Conservation (phyloP, 2,113 vertebrate genomes). For the Apodemus speciosus region DNA sequence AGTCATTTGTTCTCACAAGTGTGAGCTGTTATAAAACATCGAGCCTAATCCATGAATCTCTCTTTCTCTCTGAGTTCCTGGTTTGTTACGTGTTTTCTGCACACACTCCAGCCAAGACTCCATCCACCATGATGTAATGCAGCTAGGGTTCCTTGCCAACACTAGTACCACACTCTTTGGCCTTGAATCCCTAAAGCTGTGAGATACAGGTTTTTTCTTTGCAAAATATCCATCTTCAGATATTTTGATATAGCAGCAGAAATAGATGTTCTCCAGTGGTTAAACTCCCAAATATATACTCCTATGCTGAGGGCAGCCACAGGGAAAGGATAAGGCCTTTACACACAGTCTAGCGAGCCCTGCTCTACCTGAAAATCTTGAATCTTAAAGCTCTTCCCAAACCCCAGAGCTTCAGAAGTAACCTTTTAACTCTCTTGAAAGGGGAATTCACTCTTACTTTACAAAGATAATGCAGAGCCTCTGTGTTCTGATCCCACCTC, state of each 20-base stretch:
- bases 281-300: not conserved
- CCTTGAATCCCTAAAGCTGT: not conserved
- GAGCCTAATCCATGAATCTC: not conserved
- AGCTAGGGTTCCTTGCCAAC: no score
- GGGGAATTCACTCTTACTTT: not conserved
- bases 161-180: not conserved
- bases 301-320: not conserved
- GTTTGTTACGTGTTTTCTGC: not conserved
- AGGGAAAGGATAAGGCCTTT: not conserved
- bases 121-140: not conserved
- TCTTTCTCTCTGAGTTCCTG: not conserved
- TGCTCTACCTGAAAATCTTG: not conserved
- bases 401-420: not conserved
- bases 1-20: constrained; percentile 41
- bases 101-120: not conserved
- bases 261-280: not conserved
- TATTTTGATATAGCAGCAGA: not conserved
- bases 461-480: not conserved
- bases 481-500: not conserved
- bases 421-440: not conserved
- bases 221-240: not conserved
- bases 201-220: not conserved
- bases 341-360: not conserved
- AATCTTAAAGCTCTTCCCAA: not conserved
- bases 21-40: not conserved